Conservation (phyloP, 2,888 invertebrate species). For the Cryptus viduatorius region DNA sequence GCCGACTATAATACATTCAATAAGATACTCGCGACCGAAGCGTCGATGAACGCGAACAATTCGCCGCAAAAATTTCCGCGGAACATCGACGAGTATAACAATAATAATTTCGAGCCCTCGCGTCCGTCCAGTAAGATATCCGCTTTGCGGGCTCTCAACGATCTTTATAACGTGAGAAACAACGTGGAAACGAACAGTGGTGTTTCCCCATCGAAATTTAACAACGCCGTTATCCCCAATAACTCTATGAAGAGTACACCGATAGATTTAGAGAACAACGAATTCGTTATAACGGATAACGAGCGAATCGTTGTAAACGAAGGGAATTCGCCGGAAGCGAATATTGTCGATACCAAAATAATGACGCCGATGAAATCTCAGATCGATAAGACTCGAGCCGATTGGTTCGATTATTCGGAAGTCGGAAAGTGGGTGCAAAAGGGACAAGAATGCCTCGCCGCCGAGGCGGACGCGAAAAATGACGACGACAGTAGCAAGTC, state of each 20-base stretch:
- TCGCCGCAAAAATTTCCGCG: slow-evolving; percentile 73
- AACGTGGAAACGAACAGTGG: slow-evolving; percentile 65
- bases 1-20: slow-evolving; percentile 87
- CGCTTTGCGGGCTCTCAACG: slow-evolving; percentile 80
- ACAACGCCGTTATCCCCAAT: slow-evolving; percentile 17
- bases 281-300: slow-evolving; percentile 38
- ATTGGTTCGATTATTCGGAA: slow-evolving; percentile 81
- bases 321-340: slow-evolving; percentile 11
- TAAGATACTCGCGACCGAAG: slow-evolving; percentile 82
- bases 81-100: slow-evolving; percentile 78
- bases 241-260: background rate
- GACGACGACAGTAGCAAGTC: slow-evolving; percentile 84
- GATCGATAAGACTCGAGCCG: slow-evolving; percentile 70
- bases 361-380: slow-evolving; percentile 49
- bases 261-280: slow-evolving; percentile 55
- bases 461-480: slow-evolving; percentile 70
- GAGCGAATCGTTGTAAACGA: slow-evolving; percentile 22
- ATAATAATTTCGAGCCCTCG: slow-evolving; percentile 73
- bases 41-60: slow-evolving; percentile 74
- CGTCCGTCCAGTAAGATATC: slow-evolving; percentile 77
- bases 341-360: slow-evolving; percentile 35
- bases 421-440: slow-evolving; percentile 81
- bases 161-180: slow-evolving; percentile 77
- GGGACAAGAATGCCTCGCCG: slow-evolving; percentile 65
- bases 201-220: slow-evolving; percentile 22